Evolutionary conservation across 2,113 vertebrate species (phyloP).

Genomic region (Leptobrachium leishanense): DNA sequence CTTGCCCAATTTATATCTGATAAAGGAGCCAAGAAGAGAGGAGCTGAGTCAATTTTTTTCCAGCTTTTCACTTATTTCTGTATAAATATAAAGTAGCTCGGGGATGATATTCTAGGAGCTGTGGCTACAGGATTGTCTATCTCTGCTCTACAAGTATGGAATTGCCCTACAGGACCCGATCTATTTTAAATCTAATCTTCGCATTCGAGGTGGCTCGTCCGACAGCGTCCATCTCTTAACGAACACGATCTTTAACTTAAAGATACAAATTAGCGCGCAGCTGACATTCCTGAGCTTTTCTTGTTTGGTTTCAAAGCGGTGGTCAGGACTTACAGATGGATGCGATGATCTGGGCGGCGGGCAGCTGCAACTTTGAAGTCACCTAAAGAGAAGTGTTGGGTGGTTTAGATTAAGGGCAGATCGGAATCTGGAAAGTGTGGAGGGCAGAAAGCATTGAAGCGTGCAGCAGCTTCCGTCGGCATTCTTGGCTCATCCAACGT

Average conservation of each 20-base stretch:
- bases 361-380: constrained; percentile 69
- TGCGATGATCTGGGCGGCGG: constrained; percentile 55
- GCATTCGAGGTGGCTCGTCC: too few species aligned
- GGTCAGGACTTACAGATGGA: constrained; percentile 57
- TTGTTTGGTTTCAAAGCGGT: constrained; percentile 64
- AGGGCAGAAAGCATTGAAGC: constrained; percentile 15
- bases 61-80: too few species aligned
- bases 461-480: constrained; percentile 22
- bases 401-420: constrained; percentile 58
- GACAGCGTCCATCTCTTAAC: constrained; percentile 31
- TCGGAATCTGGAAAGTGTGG: constrained; percentile 50
- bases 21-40: too few species aligned
- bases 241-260: constrained; percentile 64
- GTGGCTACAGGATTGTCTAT: too few species aligned
- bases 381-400: constrained; percentile 60
- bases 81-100: too few species aligned
- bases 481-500: constrained; percentile 11
- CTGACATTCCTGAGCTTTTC: constrained; percentile 62
- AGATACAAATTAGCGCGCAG: constrained; percentile 65
- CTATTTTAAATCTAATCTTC: too few species aligned
- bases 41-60: too few species aligned
- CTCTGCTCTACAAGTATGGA: too few species aligned
- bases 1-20: too few species aligned
- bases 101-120: too few species aligned
- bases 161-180: too few species aligned